phyloP scores from a whole-genome alignment of 2,113 vertebrate genomes.

The Gymnobelideus leadbeateri region DNA sequence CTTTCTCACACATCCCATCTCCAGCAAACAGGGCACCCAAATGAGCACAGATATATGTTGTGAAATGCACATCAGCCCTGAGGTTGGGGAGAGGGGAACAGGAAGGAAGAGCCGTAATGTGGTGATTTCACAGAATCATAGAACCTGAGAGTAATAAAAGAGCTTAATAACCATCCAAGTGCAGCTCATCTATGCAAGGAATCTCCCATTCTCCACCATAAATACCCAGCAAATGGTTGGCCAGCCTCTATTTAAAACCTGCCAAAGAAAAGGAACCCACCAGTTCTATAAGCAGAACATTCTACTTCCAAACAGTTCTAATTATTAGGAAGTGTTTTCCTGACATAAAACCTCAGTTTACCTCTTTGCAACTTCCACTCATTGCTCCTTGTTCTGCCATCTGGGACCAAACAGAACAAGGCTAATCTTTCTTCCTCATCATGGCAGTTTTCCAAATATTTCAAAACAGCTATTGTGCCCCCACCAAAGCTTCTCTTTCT shows the following conservation, averaged over 20 bases:
- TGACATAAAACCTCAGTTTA: background rate
- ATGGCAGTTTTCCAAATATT: background rate
- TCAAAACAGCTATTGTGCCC: background rate
- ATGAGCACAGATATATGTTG: background rate
- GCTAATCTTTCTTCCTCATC: background rate
- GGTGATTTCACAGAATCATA: too few relatives aligned
- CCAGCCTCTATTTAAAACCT: background rate
- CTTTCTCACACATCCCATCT: background rate
- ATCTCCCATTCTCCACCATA: background rate
- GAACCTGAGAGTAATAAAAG: background rate
- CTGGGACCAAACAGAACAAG: background rate
- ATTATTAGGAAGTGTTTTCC: background rate
- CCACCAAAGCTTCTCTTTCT: background rate
- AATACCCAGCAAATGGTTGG: background rate
- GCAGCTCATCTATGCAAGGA: background rate
- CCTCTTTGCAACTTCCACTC: background rate
- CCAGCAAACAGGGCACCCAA: background rate
- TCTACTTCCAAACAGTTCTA: background rate
- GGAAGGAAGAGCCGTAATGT: background rate
- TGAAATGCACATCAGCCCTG: background rate
- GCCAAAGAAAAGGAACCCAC: background rate
- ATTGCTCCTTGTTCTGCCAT: background rate
- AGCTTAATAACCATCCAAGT: background rate
- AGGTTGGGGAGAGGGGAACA: background rate
- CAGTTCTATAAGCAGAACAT: background rate